These are phyloP conservation scores for Zaprionus gabonicus DNA, from an alignment of 1,140 invertebrate genomes.

Conservation along the genomic window DNA sequence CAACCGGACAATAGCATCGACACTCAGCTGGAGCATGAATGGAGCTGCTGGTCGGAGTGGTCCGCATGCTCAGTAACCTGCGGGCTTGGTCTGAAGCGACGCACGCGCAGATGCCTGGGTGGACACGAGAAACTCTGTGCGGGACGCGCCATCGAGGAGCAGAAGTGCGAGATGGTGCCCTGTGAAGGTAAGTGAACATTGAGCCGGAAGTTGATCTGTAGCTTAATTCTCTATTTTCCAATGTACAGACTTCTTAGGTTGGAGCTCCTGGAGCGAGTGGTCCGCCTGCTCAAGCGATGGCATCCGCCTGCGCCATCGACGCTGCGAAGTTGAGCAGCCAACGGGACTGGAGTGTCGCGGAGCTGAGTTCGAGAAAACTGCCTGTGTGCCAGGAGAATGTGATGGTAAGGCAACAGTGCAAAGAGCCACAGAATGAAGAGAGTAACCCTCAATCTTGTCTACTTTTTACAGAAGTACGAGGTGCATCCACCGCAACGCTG, in stretches of 20 bases:
- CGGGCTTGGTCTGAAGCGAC: conserved; percentile 87
- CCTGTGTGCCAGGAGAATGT: conserved; percentile 86
- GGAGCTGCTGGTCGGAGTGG: conserved; percentile 94
- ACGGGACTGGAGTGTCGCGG: conserved; percentile 88
- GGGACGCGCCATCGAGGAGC: conserved; percentile 85
- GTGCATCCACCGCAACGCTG: conserved; percentile 61
- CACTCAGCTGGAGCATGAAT: conserved; percentile 85
- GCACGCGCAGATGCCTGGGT: conserved; percentile 87
- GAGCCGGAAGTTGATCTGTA: neutral
- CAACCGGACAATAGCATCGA: conserved; percentile 60
- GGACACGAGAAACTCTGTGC: conserved; percentile 86
- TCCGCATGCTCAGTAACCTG: conserved; percentile 91
- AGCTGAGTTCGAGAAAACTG: conserved; percentile 87
- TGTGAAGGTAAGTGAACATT: conserved; percentile 85
- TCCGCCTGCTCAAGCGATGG: conserved; percentile 88
- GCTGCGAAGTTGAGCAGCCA: conserved; percentile 86
- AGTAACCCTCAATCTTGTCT: neutral
- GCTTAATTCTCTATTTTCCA: neutral
- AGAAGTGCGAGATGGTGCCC: conserved; percentile 87
- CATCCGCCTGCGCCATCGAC: conserved; percentile 88
- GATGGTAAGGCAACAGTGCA: conserved; percentile 49
- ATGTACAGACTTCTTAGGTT: conserved; percentile 85
- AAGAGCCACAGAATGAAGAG: neutral
- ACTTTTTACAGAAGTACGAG: conserved; percentile 49
- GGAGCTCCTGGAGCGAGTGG: conserved; percentile 90